Evolutionary conservation across 2,113 vertebrate species (phyloP).

Genomic region (Saccopteryx leptura): DNA sequence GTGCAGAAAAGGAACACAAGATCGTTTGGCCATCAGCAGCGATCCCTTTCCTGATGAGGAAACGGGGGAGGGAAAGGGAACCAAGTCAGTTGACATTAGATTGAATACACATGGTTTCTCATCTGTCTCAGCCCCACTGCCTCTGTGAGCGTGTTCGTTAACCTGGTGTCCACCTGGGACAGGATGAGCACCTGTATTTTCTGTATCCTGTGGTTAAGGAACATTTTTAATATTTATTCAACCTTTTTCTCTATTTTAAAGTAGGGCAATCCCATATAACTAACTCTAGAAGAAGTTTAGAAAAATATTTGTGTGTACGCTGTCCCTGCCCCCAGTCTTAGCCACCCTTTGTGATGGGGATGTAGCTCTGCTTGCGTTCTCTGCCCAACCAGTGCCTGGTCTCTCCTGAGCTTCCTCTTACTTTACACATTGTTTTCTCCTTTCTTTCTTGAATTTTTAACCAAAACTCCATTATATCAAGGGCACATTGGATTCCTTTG

Average conservation of each 20-base stretch:
- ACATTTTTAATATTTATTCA: not conserved
- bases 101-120: not conserved
- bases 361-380: not conserved
- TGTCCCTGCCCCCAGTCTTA: not conserved
- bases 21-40: not conserved
- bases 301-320: rapidly evolving
- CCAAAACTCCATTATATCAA: not conserved
- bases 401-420: not conserved
- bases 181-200: not conserved
- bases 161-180: too few relatives aligned
- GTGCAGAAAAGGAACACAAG: not conserved
- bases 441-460: not conserved
- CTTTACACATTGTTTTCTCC: not conserved
- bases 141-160: not conserved
- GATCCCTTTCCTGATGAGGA: not conserved
- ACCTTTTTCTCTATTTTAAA: slow-evolving; percentile 7
- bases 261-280: not conserved
- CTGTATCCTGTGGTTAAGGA: not conserved
- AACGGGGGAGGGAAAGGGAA: not conserved
- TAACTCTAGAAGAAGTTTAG: not conserved
- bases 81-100: not conserved
- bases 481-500: not conserved
- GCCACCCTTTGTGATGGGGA: not conserved
- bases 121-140: too few relatives aligned
- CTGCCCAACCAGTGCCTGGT: not conserved